Evolutionary conservation across 2,888 invertebrate species (phyloP).

Genomic region (Stramonita haemastoma): DNA sequence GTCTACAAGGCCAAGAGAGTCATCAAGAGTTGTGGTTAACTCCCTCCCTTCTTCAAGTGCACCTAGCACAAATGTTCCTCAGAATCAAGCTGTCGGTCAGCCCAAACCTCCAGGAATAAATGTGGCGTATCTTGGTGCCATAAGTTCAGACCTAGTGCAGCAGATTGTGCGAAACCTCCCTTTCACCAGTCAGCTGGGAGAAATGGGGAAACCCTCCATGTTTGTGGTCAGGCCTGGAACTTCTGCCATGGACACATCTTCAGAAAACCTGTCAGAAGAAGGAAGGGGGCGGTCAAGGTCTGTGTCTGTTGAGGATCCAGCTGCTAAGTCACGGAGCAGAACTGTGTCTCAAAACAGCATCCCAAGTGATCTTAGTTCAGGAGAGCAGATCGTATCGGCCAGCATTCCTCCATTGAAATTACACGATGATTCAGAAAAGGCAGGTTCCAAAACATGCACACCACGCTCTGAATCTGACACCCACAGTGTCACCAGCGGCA

Average conservation of each 20-base stretch:
- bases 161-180: slow-evolving; percentile 38
- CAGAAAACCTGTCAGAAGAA: not conserved
- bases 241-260: not conserved
- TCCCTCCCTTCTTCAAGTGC: not conserved
- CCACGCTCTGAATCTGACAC: slow-evolving; percentile 31
- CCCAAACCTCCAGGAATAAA: slow-evolving; percentile 28
- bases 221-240: slow-evolving; percentile 13
- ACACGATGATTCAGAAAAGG: not conserved
- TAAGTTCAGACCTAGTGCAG: slow-evolving; percentile 34
- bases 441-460: slow-evolving; percentile 6
- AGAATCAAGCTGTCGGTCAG: not conserved
- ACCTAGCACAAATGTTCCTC: not conserved
- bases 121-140: slow-evolving; percentile 41
- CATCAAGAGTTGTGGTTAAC: not conserved
- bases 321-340: not conserved
- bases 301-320: not conserved
- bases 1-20: not conserved
- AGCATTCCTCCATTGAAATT: slow-evolving; percentile 9
- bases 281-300: not conserved
- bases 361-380: slow-evolving; percentile 17
- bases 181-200: slow-evolving; percentile 33
- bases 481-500: slow-evolving; percentile 46
- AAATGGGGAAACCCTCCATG: slow-evolving; percentile 25
- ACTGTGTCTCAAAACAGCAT: not conserved
- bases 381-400: not conserved